Percentiles rank a stretch among this genome's conserved stretches.
Conservation (phyloP, 2,797 vertebrate genomes). For the Lutjanus campechanus region DNA sequence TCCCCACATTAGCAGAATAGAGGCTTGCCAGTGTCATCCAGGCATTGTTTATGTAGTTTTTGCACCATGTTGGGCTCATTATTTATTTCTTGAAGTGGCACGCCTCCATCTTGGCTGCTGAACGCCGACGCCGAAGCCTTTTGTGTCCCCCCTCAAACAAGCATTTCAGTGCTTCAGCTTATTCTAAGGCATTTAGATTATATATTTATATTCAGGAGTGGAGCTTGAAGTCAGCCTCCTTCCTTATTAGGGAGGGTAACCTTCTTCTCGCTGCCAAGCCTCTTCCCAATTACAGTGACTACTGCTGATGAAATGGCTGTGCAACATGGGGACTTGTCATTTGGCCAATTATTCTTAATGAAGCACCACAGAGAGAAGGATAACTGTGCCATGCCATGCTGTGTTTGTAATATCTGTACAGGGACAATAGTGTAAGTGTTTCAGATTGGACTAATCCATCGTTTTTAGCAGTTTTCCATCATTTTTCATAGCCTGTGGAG, state of each 20-base stretch:
- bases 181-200: constrained; percentile 60
- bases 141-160: constrained; percentile 57
- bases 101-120: constrained; percentile 65
- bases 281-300: constrained; percentile 79
- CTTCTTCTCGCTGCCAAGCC: constrained; percentile 66
- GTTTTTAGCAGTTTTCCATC: constrained; percentile 31
- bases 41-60: constrained; percentile 68
- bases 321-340: constrained; percentile 81
- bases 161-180: constrained; percentile 45
- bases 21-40: constrained; percentile 48
- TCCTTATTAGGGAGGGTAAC: constrained; percentile 76
- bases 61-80: constrained; percentile 68
- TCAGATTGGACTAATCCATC: constrained; percentile 56
- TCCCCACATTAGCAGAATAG: constrained; percentile 48
- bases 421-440: constrained; percentile 54
- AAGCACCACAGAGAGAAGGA: constrained; percentile 70
- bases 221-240: constrained; percentile 73
- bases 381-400: constrained; percentile 59
- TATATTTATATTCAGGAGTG: constrained; percentile 69
- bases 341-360: constrained; percentile 84
- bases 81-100: constrained; percentile 73
- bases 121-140: constrained; percentile 36
- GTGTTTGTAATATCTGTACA: constrained; percentile 65
- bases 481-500: constrained; percentile 39
- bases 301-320: constrained; percentile 81